A percentile compares a stretch with the other conserved stretches of the same genome.
Conservation (phyloP, 2,113 vertebrate species). For the Mobula birostris region DNA sequence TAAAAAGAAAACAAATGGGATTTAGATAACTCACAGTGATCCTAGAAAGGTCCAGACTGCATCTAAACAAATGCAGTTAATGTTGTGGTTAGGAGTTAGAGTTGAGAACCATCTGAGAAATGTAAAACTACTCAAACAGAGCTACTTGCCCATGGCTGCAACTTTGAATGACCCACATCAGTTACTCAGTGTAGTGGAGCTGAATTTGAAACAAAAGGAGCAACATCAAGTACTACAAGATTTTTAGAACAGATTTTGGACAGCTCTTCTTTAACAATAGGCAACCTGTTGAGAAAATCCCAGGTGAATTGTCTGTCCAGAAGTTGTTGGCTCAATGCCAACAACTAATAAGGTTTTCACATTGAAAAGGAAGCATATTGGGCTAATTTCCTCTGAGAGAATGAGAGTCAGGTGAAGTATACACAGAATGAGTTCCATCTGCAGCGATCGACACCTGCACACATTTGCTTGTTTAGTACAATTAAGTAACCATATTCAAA, state of each 20-base stretch:
- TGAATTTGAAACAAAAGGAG: not conserved
- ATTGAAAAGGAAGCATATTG: not conserved
- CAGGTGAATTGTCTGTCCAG: not conserved
- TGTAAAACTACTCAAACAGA: not conserved
- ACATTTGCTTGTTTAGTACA: not conserved
- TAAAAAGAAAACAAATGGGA: not conserved
- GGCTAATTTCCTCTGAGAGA: not conserved
- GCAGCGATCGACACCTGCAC: not conserved
- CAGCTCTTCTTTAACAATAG: too few relatives aligned
- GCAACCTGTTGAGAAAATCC: not conserved
- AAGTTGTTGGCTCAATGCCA: not conserved
- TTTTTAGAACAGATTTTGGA: too few relatives aligned
- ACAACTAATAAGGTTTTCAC: too few relatives aligned
- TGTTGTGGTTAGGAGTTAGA: not conserved
- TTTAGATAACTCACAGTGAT: not conserved
- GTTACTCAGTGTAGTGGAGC: not conserved
- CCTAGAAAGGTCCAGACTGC: not conserved
- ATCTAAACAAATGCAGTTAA: not conserved
- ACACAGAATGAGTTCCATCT: not conserved
- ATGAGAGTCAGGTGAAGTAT: not conserved
- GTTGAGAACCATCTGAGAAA: not conserved
- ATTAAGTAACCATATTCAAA: not conserved
- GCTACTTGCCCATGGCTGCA: not conserved
- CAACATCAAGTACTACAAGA: too few relatives aligned
- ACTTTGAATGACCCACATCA: not conserved